Conservation (phyloP, 2,888 invertebrate genomes). For the Ornithoptera priamus region DNA sequence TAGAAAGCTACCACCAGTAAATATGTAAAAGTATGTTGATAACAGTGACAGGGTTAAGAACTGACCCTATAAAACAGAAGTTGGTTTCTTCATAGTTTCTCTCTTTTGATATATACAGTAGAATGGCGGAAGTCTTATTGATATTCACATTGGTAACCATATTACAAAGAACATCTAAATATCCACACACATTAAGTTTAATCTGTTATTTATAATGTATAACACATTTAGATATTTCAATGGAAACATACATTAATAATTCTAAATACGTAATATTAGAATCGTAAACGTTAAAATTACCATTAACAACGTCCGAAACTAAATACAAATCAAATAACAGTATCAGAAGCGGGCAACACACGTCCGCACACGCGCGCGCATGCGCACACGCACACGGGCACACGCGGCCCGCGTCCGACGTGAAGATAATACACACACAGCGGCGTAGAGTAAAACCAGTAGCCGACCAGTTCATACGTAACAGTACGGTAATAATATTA, state of each 20-base stretch:
- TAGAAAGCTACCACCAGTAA: too few species aligned
- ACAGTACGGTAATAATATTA: slow-evolving; percentile 76
- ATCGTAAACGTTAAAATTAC: slow-evolving; percentile 4
- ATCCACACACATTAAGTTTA: too few species aligned
- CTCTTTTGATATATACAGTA: too few species aligned
- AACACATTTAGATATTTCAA: neutral
- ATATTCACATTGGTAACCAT: too few species aligned
- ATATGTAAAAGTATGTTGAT: too few species aligned
- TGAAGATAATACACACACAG: slow-evolving; percentile 47
- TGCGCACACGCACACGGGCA: neutral
- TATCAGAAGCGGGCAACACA: slow-evolving; percentile 31
- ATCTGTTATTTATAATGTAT: neutral
- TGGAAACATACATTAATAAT: neutral
- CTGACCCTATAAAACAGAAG: too few species aligned
- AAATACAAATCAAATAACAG: slow-evolving; percentile 36
- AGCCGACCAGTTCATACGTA: slow-evolving; percentile 74
- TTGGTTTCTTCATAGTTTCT: too few species aligned
- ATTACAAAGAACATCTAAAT: too few species aligned
- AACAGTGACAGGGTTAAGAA: too few species aligned
- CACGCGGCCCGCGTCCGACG: slow-evolving; percentile 1
- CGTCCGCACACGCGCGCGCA: slow-evolving; percentile 27
- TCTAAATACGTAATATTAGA: slow-evolving; percentile 1
- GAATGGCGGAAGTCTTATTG: too few species aligned
- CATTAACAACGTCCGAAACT: slow-evolving; percentile 15
- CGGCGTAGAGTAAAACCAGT: slow-evolving; percentile 68